Conservation (phyloP, 2,113 vertebrate genomes). For the Panthera leo region DNA sequence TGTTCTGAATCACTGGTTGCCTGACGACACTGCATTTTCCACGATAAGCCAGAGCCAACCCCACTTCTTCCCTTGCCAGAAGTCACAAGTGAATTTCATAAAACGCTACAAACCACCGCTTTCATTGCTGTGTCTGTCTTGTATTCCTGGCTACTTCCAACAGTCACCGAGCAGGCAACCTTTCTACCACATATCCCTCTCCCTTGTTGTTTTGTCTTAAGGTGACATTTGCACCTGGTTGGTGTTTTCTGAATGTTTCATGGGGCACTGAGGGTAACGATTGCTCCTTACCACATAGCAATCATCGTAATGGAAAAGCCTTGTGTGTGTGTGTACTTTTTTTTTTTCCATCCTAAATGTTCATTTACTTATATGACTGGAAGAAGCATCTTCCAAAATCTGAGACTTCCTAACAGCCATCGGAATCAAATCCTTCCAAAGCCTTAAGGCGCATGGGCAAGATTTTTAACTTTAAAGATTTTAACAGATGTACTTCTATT, state of each 20-base stretch:
- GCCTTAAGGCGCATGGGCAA: not conserved
- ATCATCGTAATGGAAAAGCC: not conserved
- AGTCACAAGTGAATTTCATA: not conserved
- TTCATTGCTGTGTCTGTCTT: not conserved
- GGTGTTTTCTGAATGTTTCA: not conserved
- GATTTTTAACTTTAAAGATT: slow-evolving; percentile 31
- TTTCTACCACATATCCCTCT: not conserved
- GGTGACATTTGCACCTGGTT: not conserved
- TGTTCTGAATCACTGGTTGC: not conserved
- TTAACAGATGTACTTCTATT: slow-evolving; percentile 31
- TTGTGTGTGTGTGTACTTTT: not conserved
- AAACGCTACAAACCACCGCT: not conserved
- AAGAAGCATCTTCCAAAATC: not conserved
- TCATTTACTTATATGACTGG: not conserved
- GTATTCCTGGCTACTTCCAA: not conserved
- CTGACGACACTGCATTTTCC: not conserved
- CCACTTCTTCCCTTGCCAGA: not conserved
- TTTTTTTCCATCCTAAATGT: not conserved
- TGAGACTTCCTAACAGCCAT: not conserved
- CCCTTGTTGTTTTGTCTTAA: not conserved
- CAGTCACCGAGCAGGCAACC: not conserved
- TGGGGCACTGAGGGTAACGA: not conserved
- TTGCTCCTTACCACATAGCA: not conserved
- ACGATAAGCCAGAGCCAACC: not conserved
- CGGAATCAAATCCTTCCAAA: not conserved